Evolutionary conservation across 2,888 invertebrate species (phyloP).

Genomic region (Hipparchia semele): DNA sequence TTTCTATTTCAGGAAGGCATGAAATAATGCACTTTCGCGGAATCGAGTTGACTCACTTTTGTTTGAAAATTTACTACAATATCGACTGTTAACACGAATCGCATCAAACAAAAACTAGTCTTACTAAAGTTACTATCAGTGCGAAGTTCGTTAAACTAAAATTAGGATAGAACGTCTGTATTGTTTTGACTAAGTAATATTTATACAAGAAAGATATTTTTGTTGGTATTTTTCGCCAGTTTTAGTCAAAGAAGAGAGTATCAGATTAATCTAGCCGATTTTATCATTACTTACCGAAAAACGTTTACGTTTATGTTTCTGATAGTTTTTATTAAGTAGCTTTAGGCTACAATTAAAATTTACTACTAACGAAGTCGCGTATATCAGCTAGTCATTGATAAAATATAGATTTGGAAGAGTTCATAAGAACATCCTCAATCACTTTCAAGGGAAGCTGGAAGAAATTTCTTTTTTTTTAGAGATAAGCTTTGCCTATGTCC

Average conservation of each 20-base stretch:
- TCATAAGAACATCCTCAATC: too few relatives aligned
- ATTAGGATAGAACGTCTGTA: neutral
- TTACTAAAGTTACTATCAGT: neutral
- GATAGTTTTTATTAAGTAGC: too few relatives aligned
- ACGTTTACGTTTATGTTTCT: too few relatives aligned
- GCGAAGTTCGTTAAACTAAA: neutral
- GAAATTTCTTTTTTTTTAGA: too few relatives aligned
- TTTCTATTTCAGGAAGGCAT: constrained; percentile 15
- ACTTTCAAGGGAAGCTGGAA: too few relatives aligned
- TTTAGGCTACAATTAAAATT: too few relatives aligned
- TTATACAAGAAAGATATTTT: neutral
- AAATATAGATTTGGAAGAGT: neutral
- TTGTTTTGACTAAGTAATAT: neutral
- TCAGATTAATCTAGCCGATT: too few relatives aligned
- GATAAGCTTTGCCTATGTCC: too few relatives aligned
- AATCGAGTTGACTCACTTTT: constrained; percentile 18
- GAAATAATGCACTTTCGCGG: constrained; percentile 15
- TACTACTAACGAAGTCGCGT: too few relatives aligned
- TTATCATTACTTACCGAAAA: too few relatives aligned
- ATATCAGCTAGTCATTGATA: too few relatives aligned
- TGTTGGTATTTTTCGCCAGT: neutral
- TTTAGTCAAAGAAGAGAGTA: neutral
- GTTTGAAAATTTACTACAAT: constrained; percentile 2
- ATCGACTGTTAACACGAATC: neutral
- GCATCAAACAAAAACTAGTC: neutral